phyloP scores from a whole-genome alignment of 1,140 invertebrate species.

The Globodera ellingtonae region DNA sequence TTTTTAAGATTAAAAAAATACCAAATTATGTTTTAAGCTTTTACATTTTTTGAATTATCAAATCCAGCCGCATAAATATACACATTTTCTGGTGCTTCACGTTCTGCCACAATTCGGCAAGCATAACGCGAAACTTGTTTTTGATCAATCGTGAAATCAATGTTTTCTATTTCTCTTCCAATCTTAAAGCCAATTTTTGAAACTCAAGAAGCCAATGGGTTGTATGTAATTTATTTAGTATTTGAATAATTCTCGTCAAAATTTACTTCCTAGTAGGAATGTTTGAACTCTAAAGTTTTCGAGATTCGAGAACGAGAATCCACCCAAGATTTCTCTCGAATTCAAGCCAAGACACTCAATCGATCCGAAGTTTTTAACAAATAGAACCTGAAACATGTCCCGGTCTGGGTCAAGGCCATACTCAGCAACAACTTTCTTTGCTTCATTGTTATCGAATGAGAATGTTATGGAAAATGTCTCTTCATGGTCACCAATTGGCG shows the following conservation, averaged over 20 bases:
- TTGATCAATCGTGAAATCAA: conserved; percentile 20
- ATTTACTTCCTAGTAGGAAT: too few species aligned
- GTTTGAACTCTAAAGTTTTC: too few species aligned
- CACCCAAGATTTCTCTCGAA: too few species aligned
- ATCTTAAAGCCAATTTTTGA: neutral
- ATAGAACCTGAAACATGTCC: conserved; percentile 63
- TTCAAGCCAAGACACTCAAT: too few species aligned
- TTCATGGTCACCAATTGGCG: neutral
- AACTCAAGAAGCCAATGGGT: too few species aligned
- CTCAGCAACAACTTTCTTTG: conserved; percentile 49
- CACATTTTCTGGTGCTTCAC: conserved; percentile 76
- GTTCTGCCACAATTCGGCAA: conserved; percentile 83
- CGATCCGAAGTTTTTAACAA: neutral
- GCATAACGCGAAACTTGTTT: conserved; percentile 91
- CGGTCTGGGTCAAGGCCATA: conserved; percentile 54
- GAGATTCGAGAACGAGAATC: too few species aligned
- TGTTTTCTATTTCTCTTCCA: neutral
- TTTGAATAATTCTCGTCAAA: too few species aligned
- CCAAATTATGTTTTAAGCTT: too few species aligned
- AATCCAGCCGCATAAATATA: conserved; percentile 94
- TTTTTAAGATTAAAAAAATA: too few species aligned
- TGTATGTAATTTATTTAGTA: too few species aligned
- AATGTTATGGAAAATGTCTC: neutral
- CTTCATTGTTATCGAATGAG: neutral
- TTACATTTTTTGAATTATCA: conserved; percentile 78